Conservation (phyloP, 2,797 vertebrate species). For the Tachyglossus aculeatus region DNA sequence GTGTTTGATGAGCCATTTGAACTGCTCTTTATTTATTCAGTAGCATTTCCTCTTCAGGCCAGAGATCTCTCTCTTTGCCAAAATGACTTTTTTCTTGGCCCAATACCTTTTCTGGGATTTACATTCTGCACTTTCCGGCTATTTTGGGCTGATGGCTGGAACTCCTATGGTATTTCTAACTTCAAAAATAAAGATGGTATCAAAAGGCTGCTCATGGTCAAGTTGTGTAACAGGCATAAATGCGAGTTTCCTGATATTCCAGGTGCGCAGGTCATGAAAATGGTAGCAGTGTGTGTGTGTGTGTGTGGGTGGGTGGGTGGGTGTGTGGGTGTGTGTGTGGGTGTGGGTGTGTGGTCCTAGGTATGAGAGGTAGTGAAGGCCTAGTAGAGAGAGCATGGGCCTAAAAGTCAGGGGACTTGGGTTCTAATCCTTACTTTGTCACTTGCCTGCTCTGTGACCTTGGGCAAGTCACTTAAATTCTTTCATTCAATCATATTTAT, state of each 20-base stretch:
- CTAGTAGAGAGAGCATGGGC: too few relatives aligned
- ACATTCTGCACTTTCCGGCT: not conserved
- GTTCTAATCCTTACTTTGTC: too few relatives aligned
- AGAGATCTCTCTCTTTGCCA: not conserved
- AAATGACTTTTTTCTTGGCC: not conserved
- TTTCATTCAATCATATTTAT: too few relatives aligned
- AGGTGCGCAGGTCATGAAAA: not conserved
- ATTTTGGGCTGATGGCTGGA: not conserved
- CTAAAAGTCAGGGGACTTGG: too few relatives aligned
- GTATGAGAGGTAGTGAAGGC: too few relatives aligned
- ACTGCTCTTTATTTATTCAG: conserved; percentile 2
- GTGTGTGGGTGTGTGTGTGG: too few relatives aligned
- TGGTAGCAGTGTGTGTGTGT: not conserved
- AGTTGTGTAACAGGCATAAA: too few relatives aligned
- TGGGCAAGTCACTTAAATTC: too few relatives aligned
- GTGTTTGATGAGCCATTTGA: not conserved
- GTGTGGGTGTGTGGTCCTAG: too few relatives aligned
- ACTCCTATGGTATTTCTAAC: not conserved
- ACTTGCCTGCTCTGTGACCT: too few relatives aligned
- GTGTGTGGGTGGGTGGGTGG: too few relatives aligned
- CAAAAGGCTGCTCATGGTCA: not conserved
- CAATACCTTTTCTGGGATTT: not conserved
- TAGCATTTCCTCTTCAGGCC: not conserved
- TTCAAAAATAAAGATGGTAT: conserved; percentile 1
- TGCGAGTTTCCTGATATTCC: too few relatives aligned